A percentile compares a stretch with the other conserved stretches of the same genome.
Evolutionary conservation across 2,113 vertebrate genomes (phyloP).

Genomic region (Uropsilus gracilis): DNA sequence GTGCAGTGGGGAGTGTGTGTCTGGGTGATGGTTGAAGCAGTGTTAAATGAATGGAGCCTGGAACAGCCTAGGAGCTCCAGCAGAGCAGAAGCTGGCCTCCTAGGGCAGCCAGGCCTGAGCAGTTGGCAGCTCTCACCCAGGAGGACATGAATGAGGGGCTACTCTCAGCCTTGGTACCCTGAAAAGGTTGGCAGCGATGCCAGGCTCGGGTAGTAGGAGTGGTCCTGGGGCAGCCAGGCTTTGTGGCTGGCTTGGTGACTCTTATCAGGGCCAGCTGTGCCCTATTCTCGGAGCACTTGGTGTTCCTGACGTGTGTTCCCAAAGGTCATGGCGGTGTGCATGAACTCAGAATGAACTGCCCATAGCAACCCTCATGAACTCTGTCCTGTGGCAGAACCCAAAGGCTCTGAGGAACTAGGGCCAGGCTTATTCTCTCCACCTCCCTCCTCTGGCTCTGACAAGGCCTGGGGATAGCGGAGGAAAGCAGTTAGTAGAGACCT

Average conservation of each 20-base stretch:
- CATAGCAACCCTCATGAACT: neutral
- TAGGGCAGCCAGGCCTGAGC: neutral
- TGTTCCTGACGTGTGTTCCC: neutral
- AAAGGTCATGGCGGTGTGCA: neutral
- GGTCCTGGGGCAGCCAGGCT: neutral
- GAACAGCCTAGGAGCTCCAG: neutral
- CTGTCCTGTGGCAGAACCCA: neutral
- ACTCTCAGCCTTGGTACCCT: neutral
- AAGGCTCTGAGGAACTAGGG: neutral
- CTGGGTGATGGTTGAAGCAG: too few relatives aligned
- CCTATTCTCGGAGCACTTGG: neutral
- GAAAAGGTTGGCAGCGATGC: too few relatives aligned
- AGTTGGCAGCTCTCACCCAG: too few relatives aligned
- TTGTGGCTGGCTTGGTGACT: neutral
- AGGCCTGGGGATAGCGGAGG: neutral
- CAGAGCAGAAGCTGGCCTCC: neutral
- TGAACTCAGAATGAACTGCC: neutral
- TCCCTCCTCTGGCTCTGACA: neutral
- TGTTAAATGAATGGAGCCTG: neutral
- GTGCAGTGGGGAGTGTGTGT: neutral
- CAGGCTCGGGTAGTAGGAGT: neutral
- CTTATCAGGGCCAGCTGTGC: neutral
- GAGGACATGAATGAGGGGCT: neutral
- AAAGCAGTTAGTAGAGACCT: neutral
- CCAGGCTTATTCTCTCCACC: neutral